Conservation (phyloP, 2,888 invertebrate species). For the Ormia ochracea region DNA sequence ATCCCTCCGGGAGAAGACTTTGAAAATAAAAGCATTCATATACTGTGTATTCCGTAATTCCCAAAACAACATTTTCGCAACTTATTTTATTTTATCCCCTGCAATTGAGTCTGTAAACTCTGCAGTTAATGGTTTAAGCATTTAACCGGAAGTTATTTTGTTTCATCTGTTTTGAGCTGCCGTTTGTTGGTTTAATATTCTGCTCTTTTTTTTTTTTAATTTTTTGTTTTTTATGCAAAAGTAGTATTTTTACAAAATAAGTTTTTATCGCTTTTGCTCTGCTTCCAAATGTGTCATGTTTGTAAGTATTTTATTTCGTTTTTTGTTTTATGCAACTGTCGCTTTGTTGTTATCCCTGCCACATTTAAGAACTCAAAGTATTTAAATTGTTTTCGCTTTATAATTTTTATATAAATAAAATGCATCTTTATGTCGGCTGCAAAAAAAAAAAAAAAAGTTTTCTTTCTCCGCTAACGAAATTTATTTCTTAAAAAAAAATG, state of each 20-base stretch:
- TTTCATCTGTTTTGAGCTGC: slow-evolving; percentile 30
- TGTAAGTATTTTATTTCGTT: background rate
- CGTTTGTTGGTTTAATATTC: background rate
- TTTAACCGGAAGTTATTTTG: slow-evolving; percentile 53
- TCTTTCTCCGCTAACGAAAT: background rate
- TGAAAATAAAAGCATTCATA: too few species aligned
- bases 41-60: background rate
- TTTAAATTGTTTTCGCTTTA: slow-evolving; percentile 20
- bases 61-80: background rate
- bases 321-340: slow-evolving; percentile 20
- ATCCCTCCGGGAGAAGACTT: too few species aligned
- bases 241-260: background rate
- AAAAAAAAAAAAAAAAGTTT: too few species aligned
- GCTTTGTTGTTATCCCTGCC: slow-evolving; percentile 31
- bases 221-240: background rate
- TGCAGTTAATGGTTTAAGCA: background rate
- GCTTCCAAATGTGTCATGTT: slow-evolving; percentile 26
- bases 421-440: slow-evolving; percentile 9
- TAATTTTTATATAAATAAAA: background rate
- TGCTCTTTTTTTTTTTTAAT: background rate
- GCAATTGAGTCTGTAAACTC: background rate
- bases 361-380: slow-evolving; percentile 24
- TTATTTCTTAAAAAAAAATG: background rate
- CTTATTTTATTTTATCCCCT: background rate
- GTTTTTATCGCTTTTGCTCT: background rate